These are phyloP conservation scores for Caenorhabditis parvicauda DNA, from an alignment of 2,888 invertebrate species.

Conservation along the genomic window DNA sequence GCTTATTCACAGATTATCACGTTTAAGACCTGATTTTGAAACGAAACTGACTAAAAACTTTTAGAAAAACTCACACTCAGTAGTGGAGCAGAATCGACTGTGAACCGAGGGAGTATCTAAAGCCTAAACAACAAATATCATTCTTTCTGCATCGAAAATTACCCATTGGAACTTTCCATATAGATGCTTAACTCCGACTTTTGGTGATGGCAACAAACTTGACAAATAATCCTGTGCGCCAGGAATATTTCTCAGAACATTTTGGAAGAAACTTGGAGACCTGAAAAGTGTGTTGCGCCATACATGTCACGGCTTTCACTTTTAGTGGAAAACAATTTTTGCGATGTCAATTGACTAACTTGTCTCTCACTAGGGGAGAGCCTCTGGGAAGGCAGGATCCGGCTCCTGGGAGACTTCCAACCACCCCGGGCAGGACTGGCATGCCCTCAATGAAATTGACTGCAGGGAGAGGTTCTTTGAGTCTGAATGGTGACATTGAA, in stretches of 20 bases:
- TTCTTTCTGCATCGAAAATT: conserved; percentile 8
- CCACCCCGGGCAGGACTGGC: conserved; percentile 47
- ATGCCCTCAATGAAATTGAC: conserved; percentile 46
- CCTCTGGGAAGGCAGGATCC: conserved; percentile 49
- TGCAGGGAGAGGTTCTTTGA: conserved; percentile 33
- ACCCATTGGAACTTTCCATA: conserved; percentile 53
- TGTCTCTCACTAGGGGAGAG: conserved; percentile 41
- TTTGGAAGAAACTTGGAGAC: conserved; percentile 50
- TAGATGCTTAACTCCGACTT: conserved; percentile 34
- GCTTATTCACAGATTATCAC: too few relatives aligned
- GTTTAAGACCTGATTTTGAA: too few relatives aligned
- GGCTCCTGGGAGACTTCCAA: conserved; percentile 48
- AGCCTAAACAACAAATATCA: conserved; percentile 29
- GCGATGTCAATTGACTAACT: conserved; percentile 9
- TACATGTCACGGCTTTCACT: background rate
- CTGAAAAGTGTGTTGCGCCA: too few relatives aligned
- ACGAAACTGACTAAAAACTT: too few relatives aligned
- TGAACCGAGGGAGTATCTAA: conserved; percentile 49
- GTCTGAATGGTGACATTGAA: conserved; percentile 10
- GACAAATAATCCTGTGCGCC: conserved; percentile 50
- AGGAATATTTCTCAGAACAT: conserved; percentile 48
- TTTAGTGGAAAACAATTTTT: background rate
- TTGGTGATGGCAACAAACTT: conserved; percentile 40
- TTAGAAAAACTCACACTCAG: conserved; percentile 39
- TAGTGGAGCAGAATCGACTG: conserved; percentile 42